phyloP scores from a whole-genome alignment of 2,888 invertebrate species.

The Caenorhabditis sp. region DNA sequence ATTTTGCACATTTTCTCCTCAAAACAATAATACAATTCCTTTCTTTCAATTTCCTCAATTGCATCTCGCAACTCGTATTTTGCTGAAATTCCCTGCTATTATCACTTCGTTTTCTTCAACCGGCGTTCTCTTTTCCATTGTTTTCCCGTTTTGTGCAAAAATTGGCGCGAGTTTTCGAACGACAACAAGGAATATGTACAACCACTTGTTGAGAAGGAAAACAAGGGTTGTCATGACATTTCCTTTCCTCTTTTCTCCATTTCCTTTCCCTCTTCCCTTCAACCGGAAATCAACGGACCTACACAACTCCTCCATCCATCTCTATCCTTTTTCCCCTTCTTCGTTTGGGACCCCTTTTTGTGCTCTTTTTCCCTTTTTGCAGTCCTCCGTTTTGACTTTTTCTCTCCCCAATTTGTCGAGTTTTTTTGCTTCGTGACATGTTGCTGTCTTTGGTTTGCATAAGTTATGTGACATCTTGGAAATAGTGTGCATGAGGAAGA shows the following conservation, averaged over 20 bases:
- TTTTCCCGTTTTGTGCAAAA: background rate
- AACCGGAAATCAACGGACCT: conserved; percentile 34
- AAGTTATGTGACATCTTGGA: conserved; percentile 47
- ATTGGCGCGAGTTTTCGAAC: background rate
- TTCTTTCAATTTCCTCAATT: too few species aligned
- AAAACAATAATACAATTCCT: too few species aligned
- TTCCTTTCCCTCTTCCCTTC: conserved; percentile 10
- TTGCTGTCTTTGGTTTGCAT: conserved; percentile 50
- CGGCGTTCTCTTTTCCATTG: background rate
- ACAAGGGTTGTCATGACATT: conserved; percentile 38
- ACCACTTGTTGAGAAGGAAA: background rate
- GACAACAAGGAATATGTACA: conserved; percentile 5
- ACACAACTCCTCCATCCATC: conserved; percentile 13
- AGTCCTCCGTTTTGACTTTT: conserved; percentile 38
- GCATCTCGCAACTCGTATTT: too few species aligned
- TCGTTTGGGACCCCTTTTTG: conserved; percentile 7
- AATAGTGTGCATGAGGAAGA: conserved; percentile 26
- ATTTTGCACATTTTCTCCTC: too few species aligned
- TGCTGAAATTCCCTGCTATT: conserved; percentile 20
- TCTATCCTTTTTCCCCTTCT: conserved; percentile 9
- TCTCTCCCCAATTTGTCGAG: conserved; percentile 34
- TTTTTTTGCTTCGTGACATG: conserved; percentile 46
- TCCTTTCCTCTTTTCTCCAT: background rate
- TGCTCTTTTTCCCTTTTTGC: conserved; percentile 22
- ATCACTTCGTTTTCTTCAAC: background rate